Evolutionary conservation across 2,113 vertebrate species (phyloP).

Genomic region (Eptesicus fuscus): DNA sequence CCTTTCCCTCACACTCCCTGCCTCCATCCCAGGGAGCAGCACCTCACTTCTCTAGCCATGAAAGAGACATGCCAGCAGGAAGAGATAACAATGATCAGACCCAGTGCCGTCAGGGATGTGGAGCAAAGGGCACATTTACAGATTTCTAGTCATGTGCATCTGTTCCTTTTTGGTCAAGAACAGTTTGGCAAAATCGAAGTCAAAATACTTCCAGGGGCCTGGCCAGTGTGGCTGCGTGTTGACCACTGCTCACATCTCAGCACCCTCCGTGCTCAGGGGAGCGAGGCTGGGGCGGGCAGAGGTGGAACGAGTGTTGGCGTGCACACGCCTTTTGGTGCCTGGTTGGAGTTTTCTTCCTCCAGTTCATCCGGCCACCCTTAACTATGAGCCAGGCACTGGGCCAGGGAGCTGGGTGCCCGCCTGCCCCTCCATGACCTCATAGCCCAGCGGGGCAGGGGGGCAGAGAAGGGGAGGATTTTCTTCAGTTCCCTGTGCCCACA

Average conservation of each 20-base stretch:
- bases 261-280: background rate
- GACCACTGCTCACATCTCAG: background rate
- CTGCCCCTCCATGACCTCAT: background rate
- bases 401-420: background rate
- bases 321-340: background rate
- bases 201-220: background rate
- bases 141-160: background rate
- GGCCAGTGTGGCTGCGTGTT: no score
- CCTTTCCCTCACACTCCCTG: rapidly evolving
- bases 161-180: background rate
- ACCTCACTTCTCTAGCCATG: background rate
- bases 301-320: background rate
- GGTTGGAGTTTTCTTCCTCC: background rate
- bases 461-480: background rate
- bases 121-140: background rate
- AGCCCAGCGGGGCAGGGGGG: rapidly evolving
- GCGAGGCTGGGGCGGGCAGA: background rate
- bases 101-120: background rate
- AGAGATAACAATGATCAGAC: background rate
- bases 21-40: background rate
- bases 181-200: background rate
- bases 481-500: background rate
- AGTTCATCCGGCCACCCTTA: background rate
- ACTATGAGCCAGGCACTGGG: background rate
- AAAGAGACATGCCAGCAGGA: background rate